Conservation (phyloP, 2,888 invertebrate species). For the Phortica magna region DNA sequence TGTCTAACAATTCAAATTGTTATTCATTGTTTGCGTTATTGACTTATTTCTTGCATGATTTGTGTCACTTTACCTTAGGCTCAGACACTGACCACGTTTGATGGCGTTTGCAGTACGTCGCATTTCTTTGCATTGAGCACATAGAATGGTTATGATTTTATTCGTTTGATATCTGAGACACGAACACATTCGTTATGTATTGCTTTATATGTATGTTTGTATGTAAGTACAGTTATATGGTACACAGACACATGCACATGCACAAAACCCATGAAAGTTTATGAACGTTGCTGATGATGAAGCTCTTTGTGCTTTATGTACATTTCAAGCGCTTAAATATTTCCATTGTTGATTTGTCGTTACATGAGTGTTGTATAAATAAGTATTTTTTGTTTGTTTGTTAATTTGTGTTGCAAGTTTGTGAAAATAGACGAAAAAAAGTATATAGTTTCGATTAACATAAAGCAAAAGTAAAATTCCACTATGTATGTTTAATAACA, state of each 20-base stretch:
- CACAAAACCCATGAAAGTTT: neutral
- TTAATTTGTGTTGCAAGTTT: too few species aligned
- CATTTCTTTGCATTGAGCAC: conserved; percentile 72
- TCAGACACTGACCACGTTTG: conserved; percentile 74
- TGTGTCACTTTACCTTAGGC: conserved; percentile 66
- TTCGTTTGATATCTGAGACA: conserved; percentile 59
- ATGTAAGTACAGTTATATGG: conserved; percentile 7
- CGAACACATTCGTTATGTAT: conserved; percentile 56
- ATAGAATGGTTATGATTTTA: conserved; percentile 58
- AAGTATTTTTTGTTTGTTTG: too few species aligned
- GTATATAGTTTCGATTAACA: too few species aligned
- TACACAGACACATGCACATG: neutral
- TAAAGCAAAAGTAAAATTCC: too few species aligned
- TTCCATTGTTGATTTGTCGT: too few species aligned
- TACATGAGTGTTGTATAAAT: too few species aligned
- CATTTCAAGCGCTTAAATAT: neutral
- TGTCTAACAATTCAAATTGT: too few species aligned
- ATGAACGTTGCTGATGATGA: neutral
- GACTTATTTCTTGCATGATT: neutral
- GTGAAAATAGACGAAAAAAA: too few species aligned
- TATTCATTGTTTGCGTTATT: neutral
- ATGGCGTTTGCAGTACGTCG: conserved; percentile 69
- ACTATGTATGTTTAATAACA: too few species aligned
- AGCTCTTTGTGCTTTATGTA: neutral
- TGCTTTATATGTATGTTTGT: neutral